phyloP scores from a whole-genome alignment of 2,797 vertebrate species.

The Anolis apletophallus region DNA sequence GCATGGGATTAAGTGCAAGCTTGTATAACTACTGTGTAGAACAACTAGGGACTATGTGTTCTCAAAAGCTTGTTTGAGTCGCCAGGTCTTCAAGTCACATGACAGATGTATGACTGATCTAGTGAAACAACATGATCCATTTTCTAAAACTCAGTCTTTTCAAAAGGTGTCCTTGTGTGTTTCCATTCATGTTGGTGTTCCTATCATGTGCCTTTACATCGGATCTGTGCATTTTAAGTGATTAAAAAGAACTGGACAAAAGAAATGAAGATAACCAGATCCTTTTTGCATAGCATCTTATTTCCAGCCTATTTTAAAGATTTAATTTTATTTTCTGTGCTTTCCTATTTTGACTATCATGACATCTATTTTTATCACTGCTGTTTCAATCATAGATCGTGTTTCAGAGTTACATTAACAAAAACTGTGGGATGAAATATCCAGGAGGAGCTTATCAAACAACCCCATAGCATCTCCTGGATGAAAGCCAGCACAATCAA shows the following conservation, averaged over 20 bases:
- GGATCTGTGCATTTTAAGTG: slow-evolving; percentile 5
- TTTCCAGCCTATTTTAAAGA: slow-evolving; percentile 34
- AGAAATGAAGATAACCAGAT: slow-evolving; percentile 33
- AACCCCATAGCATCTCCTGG: neutral
- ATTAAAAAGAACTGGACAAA: slow-evolving; percentile 33
- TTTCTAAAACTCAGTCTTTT: neutral
- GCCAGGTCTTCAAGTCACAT: no score
- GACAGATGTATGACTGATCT: neutral
- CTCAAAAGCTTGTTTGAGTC: no score
- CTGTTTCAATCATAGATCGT: slow-evolving; percentile 12
- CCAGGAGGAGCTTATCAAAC: neutral
- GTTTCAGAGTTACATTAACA: neutral
- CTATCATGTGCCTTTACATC: slow-evolving; percentile 23
- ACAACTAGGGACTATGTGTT: no score
- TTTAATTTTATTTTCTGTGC: slow-evolving; percentile 19
- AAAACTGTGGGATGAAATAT: neutral
- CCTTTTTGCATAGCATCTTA: slow-evolving; percentile 42
- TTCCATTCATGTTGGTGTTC: neutral
- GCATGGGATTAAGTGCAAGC: no score
- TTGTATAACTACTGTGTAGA: no score
- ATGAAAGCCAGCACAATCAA: neutral
- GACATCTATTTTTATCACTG: neutral
- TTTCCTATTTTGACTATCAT: slow-evolving; percentile 33
- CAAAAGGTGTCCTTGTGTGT: neutral
- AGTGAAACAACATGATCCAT: neutral